These are phyloP conservation scores for Pogonomyrmex californicus DNA, from an alignment of 1,140 invertebrate genomes.

Conservation along the genomic window DNA sequence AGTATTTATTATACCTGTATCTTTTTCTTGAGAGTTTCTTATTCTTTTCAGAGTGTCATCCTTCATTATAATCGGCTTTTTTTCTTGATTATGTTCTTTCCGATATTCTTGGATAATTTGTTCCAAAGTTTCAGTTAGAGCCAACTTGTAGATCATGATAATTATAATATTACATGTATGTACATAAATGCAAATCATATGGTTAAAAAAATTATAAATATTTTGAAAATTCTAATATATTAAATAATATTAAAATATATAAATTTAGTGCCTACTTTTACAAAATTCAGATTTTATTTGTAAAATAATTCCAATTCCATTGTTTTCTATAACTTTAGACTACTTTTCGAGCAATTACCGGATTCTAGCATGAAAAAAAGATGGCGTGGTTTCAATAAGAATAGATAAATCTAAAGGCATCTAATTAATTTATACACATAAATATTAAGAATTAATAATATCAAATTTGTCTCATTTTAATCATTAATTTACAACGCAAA, in stretches of 20 bases:
- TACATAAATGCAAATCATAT: background rate
- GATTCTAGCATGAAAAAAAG: too few species aligned
- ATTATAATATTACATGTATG: background rate
- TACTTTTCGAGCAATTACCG: too few species aligned
- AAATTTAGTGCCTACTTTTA: too few species aligned
- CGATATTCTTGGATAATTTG: slow-evolving; percentile 77
- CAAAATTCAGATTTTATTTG: too few species aligned
- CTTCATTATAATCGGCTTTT: background rate
- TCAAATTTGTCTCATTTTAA: background rate
- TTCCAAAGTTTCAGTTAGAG: slow-evolving; percentile 79
- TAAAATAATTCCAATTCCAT: too few species aligned
- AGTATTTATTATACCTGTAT: slow-evolving; percentile 58
- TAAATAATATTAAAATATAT: too few species aligned
- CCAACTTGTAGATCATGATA: slow-evolving; percentile 71
- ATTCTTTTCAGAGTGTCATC: slow-evolving; percentile 1
- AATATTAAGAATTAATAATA: background rate
- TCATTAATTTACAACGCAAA: background rate
- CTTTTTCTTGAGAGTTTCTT: background rate
- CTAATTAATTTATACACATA: too few species aligned
- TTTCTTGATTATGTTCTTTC: slow-evolving; percentile 1
- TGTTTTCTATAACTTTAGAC: too few species aligned
- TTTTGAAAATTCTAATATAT: background rate
- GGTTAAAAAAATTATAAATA: background rate
- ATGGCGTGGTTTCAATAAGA: too few species aligned
- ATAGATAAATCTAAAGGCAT: too few species aligned